Base-by-base conservation (phyloP, 1,140 invertebrate species). In the Thaumetopoea pityocampa region DNA sequence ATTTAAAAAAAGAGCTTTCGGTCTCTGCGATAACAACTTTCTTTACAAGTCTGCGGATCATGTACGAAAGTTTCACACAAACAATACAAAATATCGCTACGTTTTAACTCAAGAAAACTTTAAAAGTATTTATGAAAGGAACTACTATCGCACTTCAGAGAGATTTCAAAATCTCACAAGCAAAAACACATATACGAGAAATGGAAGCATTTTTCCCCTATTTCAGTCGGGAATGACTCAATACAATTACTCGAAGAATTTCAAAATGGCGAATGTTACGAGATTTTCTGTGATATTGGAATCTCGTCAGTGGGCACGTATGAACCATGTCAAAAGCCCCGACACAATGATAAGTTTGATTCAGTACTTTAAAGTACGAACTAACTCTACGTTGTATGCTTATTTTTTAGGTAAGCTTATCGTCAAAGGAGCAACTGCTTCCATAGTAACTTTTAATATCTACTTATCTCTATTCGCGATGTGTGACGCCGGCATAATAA, bases 321-420 rank as follows among this genome's bases (percentile, higher is more conserved):
- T 14, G 15, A 35, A 53, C 20, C 14, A 18, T 9, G 4, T 41
- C 4, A 17, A 33, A 8, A 5, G 23, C 2, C 20, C 24, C 6
- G 11, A 43, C 15, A 40, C 34, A 29, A 41, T 35, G 5, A 51
- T 70, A 8, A 51, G 67, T 33, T 5, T 76, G 1, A 24, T 79
- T 2, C 79, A 83, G 29, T 76, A 73, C 49, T 83, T 81, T 24
- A 83, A 83, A 69, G 63, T 71, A 2, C 58, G 72, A 5, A 24
- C 37, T 4, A 83, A 83, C 53, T 73, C 74, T 8, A 78, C 72
- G 2, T 41, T 83, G 5, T 83, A 72, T 42, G 70, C 54, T 4
- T 40, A 49, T 42, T 69, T 60, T 45, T 65, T 83, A 50, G 79
- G 79, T 83, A 54, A 49, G 62, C n/a, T n/a, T n/a, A n/a, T n/a